These are phyloP conservation scores for Lasioglossum malachurum DNA, from an alignment of 2,888 invertebrate species.

Conservation along the genomic window DNA sequence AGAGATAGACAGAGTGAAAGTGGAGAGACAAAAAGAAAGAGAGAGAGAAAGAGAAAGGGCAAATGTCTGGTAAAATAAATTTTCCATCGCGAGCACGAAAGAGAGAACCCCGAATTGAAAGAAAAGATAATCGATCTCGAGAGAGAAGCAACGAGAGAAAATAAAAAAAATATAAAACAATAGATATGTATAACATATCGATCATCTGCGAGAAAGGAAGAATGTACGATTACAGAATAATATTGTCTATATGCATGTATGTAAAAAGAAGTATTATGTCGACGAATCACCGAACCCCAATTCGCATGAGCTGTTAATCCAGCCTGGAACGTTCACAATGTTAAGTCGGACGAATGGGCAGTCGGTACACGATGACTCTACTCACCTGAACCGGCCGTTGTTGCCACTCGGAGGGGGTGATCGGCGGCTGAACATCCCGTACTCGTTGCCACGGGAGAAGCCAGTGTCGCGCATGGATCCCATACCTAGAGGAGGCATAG, in stretches of 20 bases:
- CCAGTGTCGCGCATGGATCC: slow-evolving; percentile 89
- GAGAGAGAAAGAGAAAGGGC: not conserved
- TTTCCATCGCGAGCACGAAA: not conserved
- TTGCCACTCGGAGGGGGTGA: slow-evolving; percentile 88
- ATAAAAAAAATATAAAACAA: slow-evolving; percentile 22
- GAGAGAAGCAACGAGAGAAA: slow-evolving; percentile 57
- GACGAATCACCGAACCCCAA: slow-evolving; percentile 80
- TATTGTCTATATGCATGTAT: not conserved
- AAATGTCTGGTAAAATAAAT: slow-evolving; percentile 16
- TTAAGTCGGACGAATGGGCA: slow-evolving; percentile 81
- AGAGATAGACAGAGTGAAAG: not conserved
- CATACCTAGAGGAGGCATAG: slow-evolving; percentile 90
- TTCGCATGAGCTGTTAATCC: slow-evolving; percentile 83
- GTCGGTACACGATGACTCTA: slow-evolving; percentile 69
- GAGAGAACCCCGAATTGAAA: not conserved
- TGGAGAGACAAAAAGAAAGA: not conserved
- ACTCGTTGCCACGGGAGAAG: slow-evolving; percentile 88
- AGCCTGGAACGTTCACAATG: slow-evolving; percentile 82
- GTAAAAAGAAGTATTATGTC: slow-evolving; percentile 61
- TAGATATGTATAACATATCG: slow-evolving; percentile 1
- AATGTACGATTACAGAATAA: slow-evolving; percentile 48
- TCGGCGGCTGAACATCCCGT: slow-evolving; percentile 93
- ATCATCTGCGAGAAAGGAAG: slow-evolving; percentile 49
- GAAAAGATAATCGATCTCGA: slow-evolving; percentile 27
- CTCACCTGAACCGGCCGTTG: slow-evolving; percentile 84